Conservation (phyloP, 1,140 invertebrate genomes). For the Sarcophaga peregrina region DNA sequence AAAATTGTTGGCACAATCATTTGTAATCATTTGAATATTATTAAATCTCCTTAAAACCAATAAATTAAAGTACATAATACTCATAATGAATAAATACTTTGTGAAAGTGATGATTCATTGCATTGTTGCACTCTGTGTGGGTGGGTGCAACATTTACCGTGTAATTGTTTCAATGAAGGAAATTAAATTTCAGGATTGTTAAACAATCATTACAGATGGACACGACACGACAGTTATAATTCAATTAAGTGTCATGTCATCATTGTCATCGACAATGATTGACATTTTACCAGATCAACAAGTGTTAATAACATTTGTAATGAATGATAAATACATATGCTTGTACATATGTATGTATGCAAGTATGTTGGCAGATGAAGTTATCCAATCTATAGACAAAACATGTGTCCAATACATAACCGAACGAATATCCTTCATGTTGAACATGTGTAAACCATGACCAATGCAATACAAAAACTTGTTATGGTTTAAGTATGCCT, state of each 20-base stretch:
- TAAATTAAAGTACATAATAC: no score
- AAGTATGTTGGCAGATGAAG: background rate
- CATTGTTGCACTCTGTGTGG: no score
- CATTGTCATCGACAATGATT: background rate
- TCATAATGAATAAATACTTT: no score
- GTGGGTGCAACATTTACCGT: background rate
- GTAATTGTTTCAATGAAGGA: background rate
- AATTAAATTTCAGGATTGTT: conserved; percentile 23
- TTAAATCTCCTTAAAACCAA: no score
- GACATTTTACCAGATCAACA: background rate
- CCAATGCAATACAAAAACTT: background rate
- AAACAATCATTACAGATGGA: conserved; percentile 11
- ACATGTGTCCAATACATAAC: background rate
- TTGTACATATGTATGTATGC: background rate
- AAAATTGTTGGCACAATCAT: no score
- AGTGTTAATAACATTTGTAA: conserved; percentile 25
- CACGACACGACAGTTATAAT: background rate
- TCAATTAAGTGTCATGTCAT: conserved; percentile 2
- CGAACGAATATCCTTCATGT: background rate
- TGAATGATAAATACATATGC: background rate
- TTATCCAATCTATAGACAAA: background rate
- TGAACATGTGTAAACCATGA: conserved; percentile 1
- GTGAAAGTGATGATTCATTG: no score
- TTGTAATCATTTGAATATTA: no score
- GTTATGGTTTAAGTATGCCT: background rate